Conservation (phyloP, 2,797 vertebrate species). For the Molossus alvarezi region DNA sequence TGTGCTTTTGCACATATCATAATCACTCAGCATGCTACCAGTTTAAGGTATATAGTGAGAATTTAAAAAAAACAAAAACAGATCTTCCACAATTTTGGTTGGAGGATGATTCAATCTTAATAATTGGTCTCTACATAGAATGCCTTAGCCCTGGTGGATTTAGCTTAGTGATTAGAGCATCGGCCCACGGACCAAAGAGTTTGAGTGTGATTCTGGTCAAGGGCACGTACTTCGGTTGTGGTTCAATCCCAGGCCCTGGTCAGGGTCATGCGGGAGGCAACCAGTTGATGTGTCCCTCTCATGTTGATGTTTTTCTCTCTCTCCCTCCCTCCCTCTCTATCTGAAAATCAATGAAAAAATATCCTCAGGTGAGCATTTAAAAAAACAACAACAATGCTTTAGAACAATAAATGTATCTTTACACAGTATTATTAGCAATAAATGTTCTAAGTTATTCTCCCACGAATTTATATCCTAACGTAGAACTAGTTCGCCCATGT, state of each 20-base stretch:
- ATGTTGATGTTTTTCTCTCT: too few relatives aligned
- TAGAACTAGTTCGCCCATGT: constrained; percentile 46
- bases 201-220: too few relatives aligned
- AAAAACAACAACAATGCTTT: neutral
- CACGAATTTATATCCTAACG: constrained; percentile 57
- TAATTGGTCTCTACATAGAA: constrained; percentile 76
- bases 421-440: constrained; percentile 73
- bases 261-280: too few relatives aligned
- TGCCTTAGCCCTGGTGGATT: too few relatives aligned
- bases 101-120: constrained; percentile 64
- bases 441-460: constrained; percentile 84
- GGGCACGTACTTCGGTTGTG: too few relatives aligned
- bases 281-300: too few relatives aligned
- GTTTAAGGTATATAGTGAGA: constrained; percentile 40
- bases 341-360: too few relatives aligned
- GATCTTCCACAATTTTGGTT: constrained; percentile 40
- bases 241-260: too few relatives aligned
- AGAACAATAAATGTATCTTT: constrained; percentile 76
- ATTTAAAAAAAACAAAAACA: constrained; percentile 46
- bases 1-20: constrained; percentile 43
- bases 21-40: constrained; percentile 9
- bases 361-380: too few relatives aligned
- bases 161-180: too few relatives aligned
- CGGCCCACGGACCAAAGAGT: too few relatives aligned
- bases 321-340: too few relatives aligned